phyloP scores from a whole-genome alignment of 2,888 invertebrate species.

The Chelonus formosanus region DNA sequence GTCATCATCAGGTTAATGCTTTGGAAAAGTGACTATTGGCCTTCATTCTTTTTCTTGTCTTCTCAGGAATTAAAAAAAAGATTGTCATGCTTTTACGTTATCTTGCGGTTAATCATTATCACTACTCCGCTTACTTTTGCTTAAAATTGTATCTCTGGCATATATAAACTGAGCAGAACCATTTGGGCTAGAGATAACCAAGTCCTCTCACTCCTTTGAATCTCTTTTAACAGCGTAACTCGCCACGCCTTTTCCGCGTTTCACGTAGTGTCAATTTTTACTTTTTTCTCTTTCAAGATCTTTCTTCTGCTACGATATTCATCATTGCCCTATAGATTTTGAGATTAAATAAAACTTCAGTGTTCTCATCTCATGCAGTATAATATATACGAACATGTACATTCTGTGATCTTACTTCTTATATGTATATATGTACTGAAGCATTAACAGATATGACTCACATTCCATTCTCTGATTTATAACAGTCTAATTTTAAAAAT shows the following conservation, averaged over 20 bases:
- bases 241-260: slow-evolving; percentile 40
- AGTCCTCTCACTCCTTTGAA: background rate
- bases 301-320: slow-evolving; percentile 10
- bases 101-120: background rate
- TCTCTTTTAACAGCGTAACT: slow-evolving; percentile 33
- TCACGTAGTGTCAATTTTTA: slow-evolving; percentile 13
- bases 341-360: background rate
- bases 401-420: too few relatives aligned
- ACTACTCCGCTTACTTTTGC: too few relatives aligned
- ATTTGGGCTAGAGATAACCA: slow-evolving; percentile 11
- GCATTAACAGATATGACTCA: slow-evolving; percentile 38
- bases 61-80: slow-evolving; percentile 4
- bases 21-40: slow-evolving; percentile 14
- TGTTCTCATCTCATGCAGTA: too few relatives aligned
- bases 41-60: slow-evolving; percentile 9
- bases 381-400: too few relatives aligned
- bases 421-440: background rate
- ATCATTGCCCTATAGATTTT: slow-evolving; percentile 6
- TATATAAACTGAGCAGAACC: slow-evolving; percentile 5
- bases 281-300: background rate
- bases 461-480: slow-evolving; percentile 37
- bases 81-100: background rate
- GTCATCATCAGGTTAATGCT: slow-evolving; percentile 27
- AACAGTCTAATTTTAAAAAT: slow-evolving; percentile 40
- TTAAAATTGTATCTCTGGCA: slow-evolving; percentile 16